Evolutionary conservation across 2,888 invertebrate species (phyloP).

Genomic region (Helobdella robusta): DNA sequence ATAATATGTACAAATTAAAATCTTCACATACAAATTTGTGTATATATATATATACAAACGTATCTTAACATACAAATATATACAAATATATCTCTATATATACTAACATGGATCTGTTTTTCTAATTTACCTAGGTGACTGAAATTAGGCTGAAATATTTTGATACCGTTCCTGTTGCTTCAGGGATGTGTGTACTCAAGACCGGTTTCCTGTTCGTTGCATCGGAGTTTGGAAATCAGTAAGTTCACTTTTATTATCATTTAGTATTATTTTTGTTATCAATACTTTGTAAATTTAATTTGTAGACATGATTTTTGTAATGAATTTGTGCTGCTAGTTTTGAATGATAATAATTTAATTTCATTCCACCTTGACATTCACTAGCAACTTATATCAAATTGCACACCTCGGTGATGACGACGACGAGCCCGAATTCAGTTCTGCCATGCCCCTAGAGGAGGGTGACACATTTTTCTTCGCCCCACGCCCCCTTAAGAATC

Average conservation of each 20-base stretch:
- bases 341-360: neutral
- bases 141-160: constrained; percentile 98
- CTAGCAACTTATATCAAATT: constrained; percentile 90
- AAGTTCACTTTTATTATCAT: constrained; percentile 54
- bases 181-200: constrained; percentile 92
- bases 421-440: constrained; percentile 95
- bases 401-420: constrained; percentile 98
- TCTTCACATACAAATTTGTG: no score
- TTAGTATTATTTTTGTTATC: neutral
- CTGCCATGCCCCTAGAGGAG: constrained; percentile 93
- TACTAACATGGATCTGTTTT: no score
- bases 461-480: constrained; percentile 98
- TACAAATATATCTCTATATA: no score
- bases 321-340: neutral
- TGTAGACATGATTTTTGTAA: neutral
- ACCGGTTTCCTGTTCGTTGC: constrained; percentile 97
- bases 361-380: constrained; percentile 38
- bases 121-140: constrained; percentile 62
- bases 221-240: constrained; percentile 99
- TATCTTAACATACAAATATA: no score
- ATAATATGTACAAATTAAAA: no score
- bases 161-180: constrained; percentile 93
- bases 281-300: neutral
- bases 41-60: no score
- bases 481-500: constrained; percentile 79